phyloP scores from a whole-genome alignment of 1,140 invertebrate species.

The Saccostrea echinata region DNA sequence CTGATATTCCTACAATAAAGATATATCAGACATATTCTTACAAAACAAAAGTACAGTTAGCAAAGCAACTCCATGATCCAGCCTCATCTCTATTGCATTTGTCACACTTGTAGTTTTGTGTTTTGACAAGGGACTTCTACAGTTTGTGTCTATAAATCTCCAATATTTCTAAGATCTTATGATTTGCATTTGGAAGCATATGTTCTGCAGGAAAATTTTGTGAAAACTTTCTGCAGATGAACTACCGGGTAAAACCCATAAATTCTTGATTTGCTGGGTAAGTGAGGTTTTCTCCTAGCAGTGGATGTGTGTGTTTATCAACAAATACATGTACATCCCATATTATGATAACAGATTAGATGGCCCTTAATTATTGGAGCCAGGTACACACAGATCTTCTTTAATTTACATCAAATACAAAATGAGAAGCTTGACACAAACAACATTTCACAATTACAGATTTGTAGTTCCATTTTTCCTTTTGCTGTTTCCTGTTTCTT shows the following conservation, averaged over 20 bases:
- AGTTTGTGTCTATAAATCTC: no score
- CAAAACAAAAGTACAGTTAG: not conserved
- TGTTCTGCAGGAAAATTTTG: no score
- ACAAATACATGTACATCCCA: conserved; percentile 11
- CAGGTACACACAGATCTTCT: not conserved
- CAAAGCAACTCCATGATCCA: no score
- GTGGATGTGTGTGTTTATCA: not conserved
- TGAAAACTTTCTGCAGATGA: no score
- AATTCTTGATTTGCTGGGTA: no score
- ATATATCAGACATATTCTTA: conserved; percentile 57
- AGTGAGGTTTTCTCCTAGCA: not conserved
- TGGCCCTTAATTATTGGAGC: conserved; percentile 8
- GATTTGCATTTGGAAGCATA: no score
- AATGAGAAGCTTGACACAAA: conserved; percentile 9
- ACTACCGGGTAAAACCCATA: no score
- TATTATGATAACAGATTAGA: conserved; percentile 11
- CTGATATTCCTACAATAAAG: conserved; percentile 64
- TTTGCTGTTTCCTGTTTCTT: conserved; percentile 3
- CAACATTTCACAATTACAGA: not conserved
- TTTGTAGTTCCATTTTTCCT: not conserved
- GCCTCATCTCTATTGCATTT: no score
- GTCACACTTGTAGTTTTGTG: no score
- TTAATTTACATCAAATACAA: not conserved
- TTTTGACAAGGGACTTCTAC: no score
- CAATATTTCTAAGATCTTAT: no score